Conservation (phyloP, 2,113 vertebrate genomes). For the Melanostigma gelatinosum region DNA sequence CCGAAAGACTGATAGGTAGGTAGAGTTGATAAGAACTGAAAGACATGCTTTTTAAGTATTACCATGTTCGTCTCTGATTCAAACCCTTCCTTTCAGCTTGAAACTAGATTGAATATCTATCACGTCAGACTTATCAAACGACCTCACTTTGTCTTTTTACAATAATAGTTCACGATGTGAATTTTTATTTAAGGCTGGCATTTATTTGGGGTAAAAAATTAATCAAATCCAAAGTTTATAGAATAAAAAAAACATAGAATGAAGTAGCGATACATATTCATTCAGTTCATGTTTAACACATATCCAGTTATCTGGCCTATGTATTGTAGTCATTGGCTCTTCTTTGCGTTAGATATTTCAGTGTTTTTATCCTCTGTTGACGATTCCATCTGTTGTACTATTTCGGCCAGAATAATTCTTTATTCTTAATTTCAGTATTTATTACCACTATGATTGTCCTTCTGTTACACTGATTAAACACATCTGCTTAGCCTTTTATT, state of each 20-base stretch:
- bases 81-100: not conserved
- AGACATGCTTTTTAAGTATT: not conserved
- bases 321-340: not conserved
- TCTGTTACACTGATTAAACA: slow-evolving; percentile 13
- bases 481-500: slow-evolving; percentile 13
- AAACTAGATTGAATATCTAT: not conserved
- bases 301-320: not conserved
- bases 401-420: not conserved
- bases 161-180: not conserved
- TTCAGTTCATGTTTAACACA: not conserved
- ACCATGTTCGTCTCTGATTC: slow-evolving; percentile 6
- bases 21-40: slow-evolving; percentile 7
- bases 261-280: slow-evolving; percentile 5
- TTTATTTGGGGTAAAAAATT: not conserved
- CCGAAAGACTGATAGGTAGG: not conserved
- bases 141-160: not conserved
- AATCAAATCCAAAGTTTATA: not conserved
- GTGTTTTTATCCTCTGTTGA: slow-evolving; percentile 12
- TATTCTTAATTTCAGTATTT: slow-evolving; percentile 13
- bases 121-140: slow-evolving; percentile 19
- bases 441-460: not conserved
- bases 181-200: not conserved
- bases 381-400: not conserved
- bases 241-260: not conserved
- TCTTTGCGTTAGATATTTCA: not conserved